Base-by-base conservation (phyloP, 1,140 invertebrate species). In the Atta cephalotes region DNA sequence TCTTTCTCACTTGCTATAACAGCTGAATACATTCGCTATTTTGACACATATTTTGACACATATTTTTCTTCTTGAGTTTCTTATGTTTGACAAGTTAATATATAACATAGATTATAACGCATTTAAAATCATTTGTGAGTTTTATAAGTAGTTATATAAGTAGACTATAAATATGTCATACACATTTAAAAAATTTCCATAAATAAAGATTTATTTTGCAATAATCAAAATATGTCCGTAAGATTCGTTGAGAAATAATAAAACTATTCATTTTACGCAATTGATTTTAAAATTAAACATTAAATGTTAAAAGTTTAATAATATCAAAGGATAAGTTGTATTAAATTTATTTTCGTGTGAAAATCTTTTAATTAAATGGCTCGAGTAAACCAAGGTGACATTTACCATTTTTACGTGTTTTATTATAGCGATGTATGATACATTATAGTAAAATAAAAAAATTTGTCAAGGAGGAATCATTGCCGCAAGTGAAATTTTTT, bases 221-320 rank as follows among this genome's bases (percentile, higher is more conserved):
- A 62, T 5, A 18, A 63, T 25, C 31, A 77, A 3, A 76, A 74
- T 3, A 49, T 53, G 0, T 76, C 3, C 3, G 3, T 1, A 72
- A 72, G 25, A 58, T 76, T 9, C 39, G 7, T 21, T 3, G 6
- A 39, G 14, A 18, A 14, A 60, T 76, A 60, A 12, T n/a, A 60
- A 60, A 76, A 28, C 1, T 53, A 25, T 72, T 53, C 7, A 51
- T 6, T 9, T 68, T 45, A 45, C n/a, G n/a, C 2, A 74, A 76
- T 60, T 76, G 31, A 39, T 60, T 35, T 14, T 39, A 25, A 58
- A n/a, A 39, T 76, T 35, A 76, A 58, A 31, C 31, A 74, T 56
- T 53, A 72, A 72, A 51, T 76, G 35, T 58, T n/a, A 45, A 45
- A 60, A 39, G 31, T 35, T 76, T 60, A 28, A 76, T 35, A 21